phyloP scores from a whole-genome alignment of 2,113 vertebrate genomes.

The Nyctereutes procyonoides region DNA sequence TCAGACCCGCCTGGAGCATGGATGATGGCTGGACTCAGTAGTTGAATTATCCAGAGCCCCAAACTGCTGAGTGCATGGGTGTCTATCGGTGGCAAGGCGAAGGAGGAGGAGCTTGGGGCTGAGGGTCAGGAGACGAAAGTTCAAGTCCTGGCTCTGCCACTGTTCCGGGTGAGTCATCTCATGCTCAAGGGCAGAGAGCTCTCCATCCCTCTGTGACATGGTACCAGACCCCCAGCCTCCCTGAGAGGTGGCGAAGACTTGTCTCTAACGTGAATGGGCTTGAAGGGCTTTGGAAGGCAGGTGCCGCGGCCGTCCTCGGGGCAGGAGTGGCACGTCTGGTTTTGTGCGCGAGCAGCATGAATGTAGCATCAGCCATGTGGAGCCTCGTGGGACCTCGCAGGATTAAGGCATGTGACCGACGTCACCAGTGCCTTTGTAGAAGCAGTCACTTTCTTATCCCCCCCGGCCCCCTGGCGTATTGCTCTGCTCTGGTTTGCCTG shows the following conservation, averaged over 20 bases:
- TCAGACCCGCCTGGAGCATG: neutral
- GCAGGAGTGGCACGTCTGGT: neutral
- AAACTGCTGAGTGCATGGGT: neutral
- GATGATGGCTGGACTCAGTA: conserved; percentile 28
- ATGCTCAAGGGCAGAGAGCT: neutral
- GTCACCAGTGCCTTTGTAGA: conserved; percentile 47
- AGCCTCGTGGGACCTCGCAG: neutral
- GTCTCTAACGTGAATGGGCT: conserved; percentile 12
- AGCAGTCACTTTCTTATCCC: conserved; percentile 31
- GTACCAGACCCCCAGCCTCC: neutral
- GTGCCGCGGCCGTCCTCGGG: neutral
- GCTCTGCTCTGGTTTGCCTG: conserved; percentile 11
- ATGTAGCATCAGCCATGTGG: neutral
- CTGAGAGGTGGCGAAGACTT: conserved; percentile 26
- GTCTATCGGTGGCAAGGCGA: neutral
- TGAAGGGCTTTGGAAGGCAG: conserved; percentile 34
- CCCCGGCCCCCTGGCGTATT: neutral
- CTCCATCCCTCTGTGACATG: neutral
- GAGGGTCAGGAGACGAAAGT: neutral
- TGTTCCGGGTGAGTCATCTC: neutral
- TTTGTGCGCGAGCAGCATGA: neutral
- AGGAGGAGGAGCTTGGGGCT: neutral
- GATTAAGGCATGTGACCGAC: neutral
- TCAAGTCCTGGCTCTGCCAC: neutral
- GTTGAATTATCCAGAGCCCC: conserved; percentile 19